Evolutionary conservation across 2,113 vertebrate genomes (phyloP), one percentile per base, ranked within the genome.

Genomic region (Toxotes chatareus): DNA sequence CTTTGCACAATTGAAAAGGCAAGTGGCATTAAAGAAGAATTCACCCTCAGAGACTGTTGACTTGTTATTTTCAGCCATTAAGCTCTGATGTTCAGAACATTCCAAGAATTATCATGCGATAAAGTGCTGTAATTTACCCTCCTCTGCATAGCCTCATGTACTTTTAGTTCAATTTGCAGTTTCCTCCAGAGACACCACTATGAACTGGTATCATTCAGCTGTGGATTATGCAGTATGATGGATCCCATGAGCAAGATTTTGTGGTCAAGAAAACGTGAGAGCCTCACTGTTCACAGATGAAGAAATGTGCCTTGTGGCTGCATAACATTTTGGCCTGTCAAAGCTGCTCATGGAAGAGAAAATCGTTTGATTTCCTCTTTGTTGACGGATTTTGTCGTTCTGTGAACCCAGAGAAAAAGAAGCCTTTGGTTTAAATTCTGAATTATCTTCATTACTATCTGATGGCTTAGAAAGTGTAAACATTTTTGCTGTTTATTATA

Each of bases 51-150:
- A 82, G 87, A 79, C 72, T 1, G 31, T 23, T 59, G 53, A 64
- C 38, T 79, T 47, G 36, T 84, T 87, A 80, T 65, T 83, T 85
- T 71, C 62, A 46, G 36, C 79, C 61, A 82, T 84, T 75, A 85
- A 64, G 46, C 57, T 59, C 40, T 56, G 46, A 63, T 76, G 68
- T 70, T 70, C 67, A 44, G 55, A 4, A 51, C 59, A 68, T 86
- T 85, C 59, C 21, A 47, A 81, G 76, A 79, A 83, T 89, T 81
- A 83, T 79, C 79, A 61, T 59, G 63, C 9, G 9, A 75, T 81
- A 27, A 89, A 89, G 76, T 73, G 79, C 69, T 78, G 73, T 72
- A 79, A 85, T 90, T 84, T 87, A 61, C 69, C 79, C 75, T 69
- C 55, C 27, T 13, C 79, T 63, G 62, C 74, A 57, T 19, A 72